phyloP scores from a whole-genome alignment of 2,888 invertebrate species.

The Dynastes maya region DNA sequence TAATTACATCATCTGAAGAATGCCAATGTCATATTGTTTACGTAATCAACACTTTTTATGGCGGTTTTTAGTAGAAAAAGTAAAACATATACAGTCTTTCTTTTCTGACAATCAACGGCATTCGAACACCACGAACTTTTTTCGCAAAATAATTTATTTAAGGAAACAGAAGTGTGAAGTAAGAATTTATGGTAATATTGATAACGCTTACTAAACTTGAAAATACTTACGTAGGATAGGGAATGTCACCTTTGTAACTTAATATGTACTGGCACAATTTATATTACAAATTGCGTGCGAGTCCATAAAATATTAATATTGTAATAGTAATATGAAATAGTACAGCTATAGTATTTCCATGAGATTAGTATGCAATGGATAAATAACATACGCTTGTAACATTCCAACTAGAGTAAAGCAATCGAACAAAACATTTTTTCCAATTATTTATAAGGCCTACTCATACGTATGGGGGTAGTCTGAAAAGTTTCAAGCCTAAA shows the following conservation, averaged over 20 bases:
- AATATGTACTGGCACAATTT: neutral
- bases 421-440: too few relatives aligned
- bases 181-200: neutral
- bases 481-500: too few relatives aligned
- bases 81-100: neutral
- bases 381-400: too few relatives aligned
- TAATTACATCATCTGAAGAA: slow-evolving; percentile 43
- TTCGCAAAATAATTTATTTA: neutral
- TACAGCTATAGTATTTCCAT: neutral
- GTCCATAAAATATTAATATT: neutral
- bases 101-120: neutral
- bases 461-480: too few relatives aligned
- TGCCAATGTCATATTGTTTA: slow-evolving; percentile 32
- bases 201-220: slow-evolving; percentile 1
- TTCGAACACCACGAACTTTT: neutral
- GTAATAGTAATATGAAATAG: slow-evolving; percentile 15
- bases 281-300: neutral
- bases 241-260: slow-evolving; percentile 28
- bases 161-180: neutral
- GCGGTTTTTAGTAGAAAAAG: slow-evolving; percentile 11
- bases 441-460: too few relatives aligned
- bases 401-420: too few relatives aligned
- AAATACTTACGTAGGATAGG: neutral
- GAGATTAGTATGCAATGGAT: neutral
- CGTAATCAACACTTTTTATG: neutral